Base-by-base conservation (phyloP, 2,888 invertebrate genomes). In the Sthenelais limicola region DNA sequence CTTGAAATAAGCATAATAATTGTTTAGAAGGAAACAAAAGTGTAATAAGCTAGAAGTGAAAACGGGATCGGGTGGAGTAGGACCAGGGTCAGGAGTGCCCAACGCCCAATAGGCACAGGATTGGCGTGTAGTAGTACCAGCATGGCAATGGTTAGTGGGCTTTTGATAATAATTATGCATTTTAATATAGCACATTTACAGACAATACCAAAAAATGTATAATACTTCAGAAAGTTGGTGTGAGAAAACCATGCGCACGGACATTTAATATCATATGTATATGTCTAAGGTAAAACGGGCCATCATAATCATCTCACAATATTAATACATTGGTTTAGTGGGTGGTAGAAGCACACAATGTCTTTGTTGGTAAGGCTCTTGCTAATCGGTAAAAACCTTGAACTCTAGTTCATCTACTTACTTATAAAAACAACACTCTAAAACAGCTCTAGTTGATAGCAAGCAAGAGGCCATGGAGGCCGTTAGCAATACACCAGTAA, bases 331-430 rank as follows among this genome's bases (percentile, higher is more conserved):
- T n/a, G 43, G 62, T 62, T 62, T 38, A 43, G 38, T 38, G 62
- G 62, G 56, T 2, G 21, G 32, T 33, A 28, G 62, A 62, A 62
- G 62, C 62, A 43, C 62, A 62, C 62, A 62, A 62, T 62, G 62
- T 62, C 62, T 15, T 35, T 21, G 62, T 62, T 38, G 62, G 33
- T 21, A 35, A 62, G 62, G 62, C 38, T 62, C 26, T 18, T 35
- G 18, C 15, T 26, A 62, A n/a, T n/a, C n/a, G n/a, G n/a, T n/a
- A n/a, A n/a, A n/a, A n/a, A n/a, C n/a, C n/a, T n/a, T n/a, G n/a
- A n/a, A n/a, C n/a, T n/a, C n/a, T n/a, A n/a, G n/a, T n/a, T n/a
- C n/a, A n/a, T 58, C 58, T 58, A 62, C 62, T 62, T 62, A 62
- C 33, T 62, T n/a, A 21, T 62, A 62, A 62, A 38, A 15, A 62